Base-by-base conservation (phyloP, 2,113 vertebrate species). In the Arothron firmamentum region DNA sequence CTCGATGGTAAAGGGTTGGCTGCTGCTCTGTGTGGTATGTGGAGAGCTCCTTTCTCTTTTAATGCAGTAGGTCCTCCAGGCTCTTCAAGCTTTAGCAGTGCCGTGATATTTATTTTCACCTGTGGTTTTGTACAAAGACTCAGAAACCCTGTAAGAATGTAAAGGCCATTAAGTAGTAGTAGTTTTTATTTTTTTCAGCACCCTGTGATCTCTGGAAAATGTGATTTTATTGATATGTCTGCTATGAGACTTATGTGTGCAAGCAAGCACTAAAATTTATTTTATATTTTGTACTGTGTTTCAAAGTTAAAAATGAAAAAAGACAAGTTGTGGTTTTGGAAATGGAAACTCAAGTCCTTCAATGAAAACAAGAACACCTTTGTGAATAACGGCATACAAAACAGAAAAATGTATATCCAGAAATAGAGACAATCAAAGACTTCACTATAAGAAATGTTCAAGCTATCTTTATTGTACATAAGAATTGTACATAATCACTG, bases 401-500 rank as follows among this genome's bases (percentile, higher is more conserved):
- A 89, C 79, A 62, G 87, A 86, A 87, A 85, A 88, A 90, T 89
- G 87, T 91, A 87, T 89, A 91, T 91, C 79, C 88, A 90, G 90
- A 92, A 92, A 90, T 92, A 92, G 94, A 94, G 94, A 97, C 95
- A 98, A 98, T 98, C 96, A 93, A 92, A 93, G 92, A 87, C 91
- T 92, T 94, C 92, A 93, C 77, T 94, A 93, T 91, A 91, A 82
- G 85, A 92, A 92, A 90, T 93, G 92, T 94, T 93, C 90, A 90
- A 92, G 92, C 94, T 93, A 93, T 94, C 87, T 92, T 93, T 96
- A 86, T 94, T 93, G 93, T 92, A 96, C 96, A 96, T 97, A 97
- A 93, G 92, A 96, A 93, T 93, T 99, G 96, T 98, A 99, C 92
- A 98, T 97, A 96, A 92, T 93, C 92, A 94, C 93, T 94, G 90